These are phyloP conservation scores for Hypanus sabinus DNA, from an alignment of 2,113 vertebrate species.

Conservation along the genomic window DNA sequence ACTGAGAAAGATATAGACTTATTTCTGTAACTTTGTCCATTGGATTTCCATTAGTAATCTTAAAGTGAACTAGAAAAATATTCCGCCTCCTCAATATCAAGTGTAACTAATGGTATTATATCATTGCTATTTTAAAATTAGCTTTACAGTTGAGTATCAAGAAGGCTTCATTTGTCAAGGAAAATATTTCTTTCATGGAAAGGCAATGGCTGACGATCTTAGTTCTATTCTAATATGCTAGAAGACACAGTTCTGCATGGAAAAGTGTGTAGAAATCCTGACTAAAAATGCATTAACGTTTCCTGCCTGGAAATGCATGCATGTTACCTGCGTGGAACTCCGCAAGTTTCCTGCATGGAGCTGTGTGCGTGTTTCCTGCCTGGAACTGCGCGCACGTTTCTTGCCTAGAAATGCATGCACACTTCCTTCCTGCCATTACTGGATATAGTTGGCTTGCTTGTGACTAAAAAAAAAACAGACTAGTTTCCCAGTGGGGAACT, in stretches of 20 bases:
- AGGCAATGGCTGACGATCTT: neutral
- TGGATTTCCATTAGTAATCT: neutral
- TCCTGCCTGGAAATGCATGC: too few relatives aligned
- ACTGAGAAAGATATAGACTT: neutral
- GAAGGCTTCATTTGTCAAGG: neutral
- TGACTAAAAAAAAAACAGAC: too few relatives aligned
- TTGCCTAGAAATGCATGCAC: too few relatives aligned
- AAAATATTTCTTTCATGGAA: neutral
- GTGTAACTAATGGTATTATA: neutral
- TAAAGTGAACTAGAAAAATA: neutral
- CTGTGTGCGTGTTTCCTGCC: too few relatives aligned
- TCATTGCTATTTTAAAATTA: neutral
- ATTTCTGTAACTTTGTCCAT: neutral
- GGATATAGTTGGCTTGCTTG: neutral
- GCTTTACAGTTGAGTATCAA: neutral
- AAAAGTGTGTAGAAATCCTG: neutral
- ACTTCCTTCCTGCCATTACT: too few relatives aligned
- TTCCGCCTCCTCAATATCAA: neutral
- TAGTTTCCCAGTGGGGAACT: neutral
- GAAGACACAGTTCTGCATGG: neutral
- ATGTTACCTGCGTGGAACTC: too few relatives aligned
- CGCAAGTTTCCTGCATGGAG: too few relatives aligned
- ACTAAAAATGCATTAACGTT: too few relatives aligned
- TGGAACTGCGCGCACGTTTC: too few relatives aligned
- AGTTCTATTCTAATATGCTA: neutral